These are phyloP conservation scores for Cygnus buccinator DNA, from an alignment of 2,113 vertebrate species.

Conservation along the genomic window DNA sequence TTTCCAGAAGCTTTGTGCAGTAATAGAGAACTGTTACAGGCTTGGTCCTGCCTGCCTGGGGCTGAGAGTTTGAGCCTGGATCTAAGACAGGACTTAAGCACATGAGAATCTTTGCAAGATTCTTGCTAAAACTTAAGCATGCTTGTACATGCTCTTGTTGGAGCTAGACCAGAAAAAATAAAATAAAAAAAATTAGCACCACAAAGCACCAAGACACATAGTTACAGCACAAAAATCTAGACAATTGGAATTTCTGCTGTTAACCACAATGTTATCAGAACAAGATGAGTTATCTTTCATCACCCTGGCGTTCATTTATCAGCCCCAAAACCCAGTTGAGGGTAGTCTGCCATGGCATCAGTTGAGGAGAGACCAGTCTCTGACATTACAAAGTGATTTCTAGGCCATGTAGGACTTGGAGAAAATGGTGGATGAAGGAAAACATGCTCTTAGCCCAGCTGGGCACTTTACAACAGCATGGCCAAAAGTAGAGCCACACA, in stretches of 20 bases:
- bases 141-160: not conserved
- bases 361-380: not conserved
- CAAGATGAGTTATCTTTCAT: not conserved
- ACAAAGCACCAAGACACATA: not conserved
- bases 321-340: not conserved
- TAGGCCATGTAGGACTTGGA: not conserved
- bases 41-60: not conserved
- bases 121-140: not conserved
- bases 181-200: not conserved
- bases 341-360: not conserved
- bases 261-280: not conserved
- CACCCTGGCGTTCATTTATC: not conserved
- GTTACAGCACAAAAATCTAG: not conserved
- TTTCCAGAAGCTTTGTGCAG: not conserved
- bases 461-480: not conserved
- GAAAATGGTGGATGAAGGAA: not conserved
- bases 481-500: not conserved
- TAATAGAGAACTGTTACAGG: not conserved
- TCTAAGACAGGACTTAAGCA: not conserved
- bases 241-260: not conserved
- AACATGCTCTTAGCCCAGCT: not conserved
- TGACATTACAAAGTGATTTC: not conserved
- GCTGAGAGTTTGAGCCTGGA: not conserved
- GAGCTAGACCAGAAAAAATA: not conserved
- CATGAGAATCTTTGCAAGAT: not conserved